These are phyloP conservation scores for Griposia aprilina DNA, from an alignment of 2,888 invertebrate species.

Conservation along the genomic window DNA sequence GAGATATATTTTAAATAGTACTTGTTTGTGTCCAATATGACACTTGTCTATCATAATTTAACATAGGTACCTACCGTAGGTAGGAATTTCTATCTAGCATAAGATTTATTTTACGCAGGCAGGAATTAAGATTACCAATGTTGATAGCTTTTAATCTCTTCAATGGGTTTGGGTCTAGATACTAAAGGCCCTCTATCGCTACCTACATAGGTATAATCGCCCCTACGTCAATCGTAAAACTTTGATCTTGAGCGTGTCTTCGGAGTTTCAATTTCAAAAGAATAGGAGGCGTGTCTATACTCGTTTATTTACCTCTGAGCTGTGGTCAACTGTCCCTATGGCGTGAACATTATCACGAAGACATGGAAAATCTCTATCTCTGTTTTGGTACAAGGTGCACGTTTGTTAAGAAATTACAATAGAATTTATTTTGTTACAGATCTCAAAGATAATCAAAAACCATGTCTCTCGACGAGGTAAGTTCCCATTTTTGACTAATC, in stretches of 20 bases:
- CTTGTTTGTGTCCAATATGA: not conserved
- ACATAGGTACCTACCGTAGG: not conserved
- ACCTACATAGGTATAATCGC: too few species aligned
- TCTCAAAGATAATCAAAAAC: constrained; percentile 74
- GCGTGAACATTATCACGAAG: not conserved
- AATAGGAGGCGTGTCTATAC: not conserved
- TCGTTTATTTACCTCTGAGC: not conserved
- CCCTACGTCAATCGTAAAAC: not conserved
- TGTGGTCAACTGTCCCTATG: not conserved
- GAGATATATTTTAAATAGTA: not conserved
- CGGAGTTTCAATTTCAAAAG: not conserved
- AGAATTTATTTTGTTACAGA: constrained; percentile 78
- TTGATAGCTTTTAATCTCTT: constrained; percentile 1
- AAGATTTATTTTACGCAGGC: not conserved
- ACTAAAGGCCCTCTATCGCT: not conserved
- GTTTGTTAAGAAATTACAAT: not conserved
- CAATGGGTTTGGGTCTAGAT: constrained; percentile 5
- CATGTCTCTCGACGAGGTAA: constrained; percentile 90
- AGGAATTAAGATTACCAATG: constrained; percentile 26
- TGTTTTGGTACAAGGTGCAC: not conserved
- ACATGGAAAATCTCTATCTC: constrained; percentile 1
- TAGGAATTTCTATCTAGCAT: not conserved
- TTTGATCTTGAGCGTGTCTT: not conserved
- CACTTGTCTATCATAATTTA: not conserved
- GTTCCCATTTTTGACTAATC: constrained; percentile 42